Base-by-base conservation (phyloP, 2,888 invertebrate genomes). In the Sinelater perroti region DNA sequence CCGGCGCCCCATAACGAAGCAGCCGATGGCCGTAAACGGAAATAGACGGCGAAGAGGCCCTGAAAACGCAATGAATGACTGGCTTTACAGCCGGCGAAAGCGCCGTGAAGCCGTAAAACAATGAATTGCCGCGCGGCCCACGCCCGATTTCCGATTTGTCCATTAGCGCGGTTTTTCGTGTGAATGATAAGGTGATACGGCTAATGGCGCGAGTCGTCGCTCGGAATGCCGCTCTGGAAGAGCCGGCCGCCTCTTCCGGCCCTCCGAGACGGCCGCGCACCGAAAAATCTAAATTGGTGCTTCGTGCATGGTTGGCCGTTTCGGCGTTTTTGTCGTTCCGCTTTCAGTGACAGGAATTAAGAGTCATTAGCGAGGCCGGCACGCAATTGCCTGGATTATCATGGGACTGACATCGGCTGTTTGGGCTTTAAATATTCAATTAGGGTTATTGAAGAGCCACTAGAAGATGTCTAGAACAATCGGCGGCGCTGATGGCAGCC, bases 181-280 rank as follows among this genome's bases (percentile, higher is more conserved):
- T 1, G 11, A 21, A 31, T 20, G 47, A 56, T 56, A 51, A 56
- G 57, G 40, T 58, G 61, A 61, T 61, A 61, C 54, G 54, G 42
- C 54, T 61, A 61, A 61, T 61, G 58, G 58, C 38, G 18, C 42
- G 38, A 33, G 46, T 46, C 44, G 52, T 44, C 47, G 20, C 47
- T 44, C 36, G 58, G 58, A 58, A 60, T 60, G 60, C 33, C 24
- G 60, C 52, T 60, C 55, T 60, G n/a, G 13, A 14, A 38, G 18
- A 38, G 8, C 38, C 17, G n/a, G 4, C 11, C 13, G 14, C 40
- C 21, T 24, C 40, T 40, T 40, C 40, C 40, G 40, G 40, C 24
- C 14, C 40, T 35, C 17, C 35, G 16, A 17, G 20, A 36, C 16
- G 18, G 36, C 36, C 8, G 18, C 4, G 20, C 14, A 20, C 6